phyloP scores from a whole-genome alignment of 2,113 vertebrate genomes.

The Anguilla rostrata region DNA sequence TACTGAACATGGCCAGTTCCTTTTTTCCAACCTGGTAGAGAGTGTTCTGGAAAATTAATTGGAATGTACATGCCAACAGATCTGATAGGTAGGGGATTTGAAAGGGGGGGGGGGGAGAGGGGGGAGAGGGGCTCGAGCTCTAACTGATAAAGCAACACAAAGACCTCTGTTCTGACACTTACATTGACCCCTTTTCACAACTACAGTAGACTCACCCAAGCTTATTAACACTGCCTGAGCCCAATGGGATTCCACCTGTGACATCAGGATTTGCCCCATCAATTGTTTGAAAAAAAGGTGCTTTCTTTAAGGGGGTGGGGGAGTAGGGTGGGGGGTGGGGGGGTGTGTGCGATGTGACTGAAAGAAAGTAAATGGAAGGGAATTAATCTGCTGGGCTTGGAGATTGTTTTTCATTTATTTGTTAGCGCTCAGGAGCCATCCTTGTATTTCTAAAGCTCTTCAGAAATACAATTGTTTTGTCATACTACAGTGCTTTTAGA shows the following conservation, averaged over 20 bases:
- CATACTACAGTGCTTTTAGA: slow-evolving; percentile 2
- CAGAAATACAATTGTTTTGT: slow-evolving; percentile 11
- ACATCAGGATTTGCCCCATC: neutral
- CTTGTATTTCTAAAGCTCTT: neutral
- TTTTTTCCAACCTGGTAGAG: neutral
- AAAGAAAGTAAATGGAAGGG: slow-evolving; percentile 14
- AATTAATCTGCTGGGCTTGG: neutral
- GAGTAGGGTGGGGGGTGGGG: no score
- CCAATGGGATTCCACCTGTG: slow-evolving; percentile 1
- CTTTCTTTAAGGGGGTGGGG: neutral
- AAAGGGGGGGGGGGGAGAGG: neutral
- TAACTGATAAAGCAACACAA: neutral
- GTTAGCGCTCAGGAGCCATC: neutral
- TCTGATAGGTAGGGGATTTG: neutral
- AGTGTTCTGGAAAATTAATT: neutral
- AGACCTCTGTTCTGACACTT: neutral
- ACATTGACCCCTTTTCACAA: slow-evolving; percentile 7
- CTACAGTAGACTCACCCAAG: slow-evolving; percentile 2
- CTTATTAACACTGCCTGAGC: slow-evolving; percentile 7
- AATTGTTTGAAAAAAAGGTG: neutral
- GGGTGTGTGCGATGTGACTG: neutral
- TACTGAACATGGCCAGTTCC: no score
- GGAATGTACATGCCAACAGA: neutral
- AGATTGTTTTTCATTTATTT: slow-evolving; percentile 1
- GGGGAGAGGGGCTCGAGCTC: neutral